Base-by-base conservation (phyloP, 2,113 vertebrate species). In the Halcyon malimbica region DNA sequence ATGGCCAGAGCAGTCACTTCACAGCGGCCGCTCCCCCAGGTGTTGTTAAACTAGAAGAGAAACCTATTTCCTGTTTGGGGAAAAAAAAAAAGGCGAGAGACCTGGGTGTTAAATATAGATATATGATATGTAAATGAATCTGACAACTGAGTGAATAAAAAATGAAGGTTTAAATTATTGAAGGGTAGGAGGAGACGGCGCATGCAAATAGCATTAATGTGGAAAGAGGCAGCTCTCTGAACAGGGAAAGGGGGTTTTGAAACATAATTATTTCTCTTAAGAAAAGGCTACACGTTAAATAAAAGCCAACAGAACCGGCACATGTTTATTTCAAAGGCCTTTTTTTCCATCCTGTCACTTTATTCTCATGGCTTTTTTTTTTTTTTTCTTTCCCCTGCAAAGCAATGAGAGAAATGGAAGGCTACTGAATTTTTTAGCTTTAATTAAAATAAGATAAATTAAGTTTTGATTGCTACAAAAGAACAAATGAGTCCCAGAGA, bases 101-200 rank as follows among this genome's bases (percentile, higher is more conserved):
- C 56, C 33, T 44, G 33, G 2, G 73, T 64, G 92, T 95, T 96
- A 97, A 96, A 96, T 96, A 90, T 89, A 97, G 96, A 91, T 80
- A 81, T 91, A 94, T 48, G 93, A 33, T 92, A 93, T 97, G 93
- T 87, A 94, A 97, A 96, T 96, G 93, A 94, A 94, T 59, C 82
- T 94, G 94, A 96, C 96, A 95, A 91, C 91, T 64, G 89, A 95
- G 84, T 91, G 96, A 92, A 96, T 96, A 93, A 93, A 95, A 94
- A 96, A 96, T 94, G 92, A 96, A 83, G 86, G 87, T 92, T 94
- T 98, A 46, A 96, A 97, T 98, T 97, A 97, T 96, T 96, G 94
- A 97, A 92, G 83, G 83, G 95, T 89, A 68, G 97, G 96, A 95
- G 90, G 94, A 92, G 88, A 96, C 56, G 79, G 94, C 68, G 76